These are phyloP conservation scores for Picus viridis DNA, from an alignment of 2,797 vertebrate species.

Conservation along the genomic window DNA sequence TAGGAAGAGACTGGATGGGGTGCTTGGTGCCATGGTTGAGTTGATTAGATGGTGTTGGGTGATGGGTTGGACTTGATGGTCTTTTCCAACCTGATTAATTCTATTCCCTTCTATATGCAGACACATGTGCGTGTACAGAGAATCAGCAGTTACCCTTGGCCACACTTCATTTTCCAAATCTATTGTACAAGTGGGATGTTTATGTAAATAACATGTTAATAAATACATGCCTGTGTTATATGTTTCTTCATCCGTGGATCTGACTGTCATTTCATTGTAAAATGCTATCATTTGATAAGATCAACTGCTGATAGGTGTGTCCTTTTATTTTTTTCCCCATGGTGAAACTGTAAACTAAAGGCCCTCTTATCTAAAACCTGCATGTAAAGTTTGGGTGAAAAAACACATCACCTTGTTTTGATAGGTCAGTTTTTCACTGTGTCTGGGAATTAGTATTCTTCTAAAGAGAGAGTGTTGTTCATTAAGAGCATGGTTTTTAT, in stretches of 20 bases:
- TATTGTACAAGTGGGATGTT: neutral
- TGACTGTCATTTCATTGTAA: neutral
- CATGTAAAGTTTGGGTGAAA: neutral
- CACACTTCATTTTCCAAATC: neutral
- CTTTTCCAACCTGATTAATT: no score
- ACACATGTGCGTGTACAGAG: neutral
- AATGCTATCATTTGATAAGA: neutral
- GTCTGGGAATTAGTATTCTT: neutral
- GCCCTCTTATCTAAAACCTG: neutral
- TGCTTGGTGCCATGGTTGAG: no score
- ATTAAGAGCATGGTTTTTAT: neutral
- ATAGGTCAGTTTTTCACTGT: neutral
- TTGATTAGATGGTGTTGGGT: no score
- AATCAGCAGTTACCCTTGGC: neutral
- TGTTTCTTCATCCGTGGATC: neutral
- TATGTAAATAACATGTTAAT: neutral
- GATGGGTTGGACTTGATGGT: no score
- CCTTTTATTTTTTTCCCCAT: neutral
- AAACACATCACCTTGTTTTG: neutral
- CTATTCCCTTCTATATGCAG: no score
- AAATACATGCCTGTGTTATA: neutral
- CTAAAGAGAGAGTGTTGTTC: neutral
- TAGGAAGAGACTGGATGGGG: no score
- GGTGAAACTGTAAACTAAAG: neutral
- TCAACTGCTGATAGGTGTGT: neutral